These are phyloP conservation scores for Azorinus chamasolen DNA, from an alignment of 2,888 invertebrate genomes.

Conservation along the genomic window DNA sequence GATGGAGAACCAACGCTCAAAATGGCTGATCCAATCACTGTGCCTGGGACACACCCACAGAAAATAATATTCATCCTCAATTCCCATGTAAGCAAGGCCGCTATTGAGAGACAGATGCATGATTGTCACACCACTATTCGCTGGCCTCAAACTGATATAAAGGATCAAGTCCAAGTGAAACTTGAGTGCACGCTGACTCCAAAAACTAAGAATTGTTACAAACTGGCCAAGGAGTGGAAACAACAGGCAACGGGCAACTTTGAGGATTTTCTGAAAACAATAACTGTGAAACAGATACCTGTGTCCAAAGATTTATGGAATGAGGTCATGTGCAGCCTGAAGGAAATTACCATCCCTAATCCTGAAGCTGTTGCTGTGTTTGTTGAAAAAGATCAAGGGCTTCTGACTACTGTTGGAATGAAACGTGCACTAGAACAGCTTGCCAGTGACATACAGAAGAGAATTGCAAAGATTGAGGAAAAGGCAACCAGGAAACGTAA, in stretches of 20 bases:
- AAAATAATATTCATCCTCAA: conserved; percentile 26
- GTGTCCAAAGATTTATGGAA: conserved; percentile 7
- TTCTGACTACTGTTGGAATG: conserved; percentile 19
- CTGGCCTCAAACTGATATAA: conserved; percentile 17
- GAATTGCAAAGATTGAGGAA: conserved; percentile 22
- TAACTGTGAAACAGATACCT: not conserved
- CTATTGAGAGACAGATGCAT: conserved; percentile 5
- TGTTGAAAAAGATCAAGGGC: conserved; percentile 8
- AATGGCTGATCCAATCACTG: conserved; percentile 15
- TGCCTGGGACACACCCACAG: conserved; percentile 10
- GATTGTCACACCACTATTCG: conserved; percentile 7
- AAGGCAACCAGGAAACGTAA: conserved; percentile 25
- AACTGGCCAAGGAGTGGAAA: conserved; percentile 53
- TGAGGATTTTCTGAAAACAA: conserved; percentile 20
- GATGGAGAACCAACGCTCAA: conserved; percentile 5
- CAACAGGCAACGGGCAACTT: conserved; percentile 32
- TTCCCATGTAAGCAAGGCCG: conserved; percentile 2
- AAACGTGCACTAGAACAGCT: conserved; percentile 2
- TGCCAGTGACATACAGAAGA: not conserved
- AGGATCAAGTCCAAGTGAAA: conserved; percentile 23
- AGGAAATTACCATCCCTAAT: conserved; percentile 6
- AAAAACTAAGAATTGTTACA: conserved; percentile 41
- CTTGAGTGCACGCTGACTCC: conserved; percentile 49
- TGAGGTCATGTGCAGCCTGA: conserved; percentile 8
- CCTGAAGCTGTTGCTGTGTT: conserved; percentile 24